These are phyloP conservation scores for Drosophila grimshawi DNA, from an alignment of 1,140 invertebrate genomes.

Conservation along the genomic window DNA sequence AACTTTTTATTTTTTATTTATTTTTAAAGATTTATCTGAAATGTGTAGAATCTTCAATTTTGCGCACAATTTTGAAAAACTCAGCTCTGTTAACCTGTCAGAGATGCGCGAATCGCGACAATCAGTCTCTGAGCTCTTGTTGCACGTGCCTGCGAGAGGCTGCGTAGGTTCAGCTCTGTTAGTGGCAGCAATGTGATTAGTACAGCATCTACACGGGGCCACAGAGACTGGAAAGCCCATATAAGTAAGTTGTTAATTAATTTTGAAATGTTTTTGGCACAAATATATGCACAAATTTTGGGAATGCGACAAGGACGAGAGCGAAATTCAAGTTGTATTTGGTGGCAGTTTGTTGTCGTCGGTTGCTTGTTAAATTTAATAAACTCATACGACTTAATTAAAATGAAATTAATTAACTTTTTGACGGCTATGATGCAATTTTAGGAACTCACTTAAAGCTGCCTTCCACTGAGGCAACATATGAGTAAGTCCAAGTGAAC, in stretches of 20 bases:
- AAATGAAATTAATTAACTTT: conserved; percentile 73
- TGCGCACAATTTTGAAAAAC: no score
- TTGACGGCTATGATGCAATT: conserved; percentile 24
- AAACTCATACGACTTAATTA: conserved; percentile 69
- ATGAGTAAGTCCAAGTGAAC: neutral
- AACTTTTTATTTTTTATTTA: no score
- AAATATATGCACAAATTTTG: conserved; percentile 16
- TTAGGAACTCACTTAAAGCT: conserved; percentile 18
- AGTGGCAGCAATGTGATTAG: conserved; percentile 17
- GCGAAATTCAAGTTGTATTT: conserved; percentile 8
- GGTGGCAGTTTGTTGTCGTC: conserved; percentile 33
- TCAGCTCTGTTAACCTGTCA: no score
- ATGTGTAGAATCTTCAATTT: no score
- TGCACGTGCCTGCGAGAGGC: neutral
- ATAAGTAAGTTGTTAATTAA: conserved; percentile 76
- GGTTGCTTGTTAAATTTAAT: conserved; percentile 60
- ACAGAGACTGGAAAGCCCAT: conserved; percentile 34
- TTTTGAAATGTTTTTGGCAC: conserved; percentile 60
- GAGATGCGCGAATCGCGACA: neutral
- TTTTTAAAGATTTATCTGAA: no score
- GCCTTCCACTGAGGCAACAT: conserved; percentile 11
- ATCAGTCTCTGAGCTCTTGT: neutral
- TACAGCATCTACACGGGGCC: neutral
- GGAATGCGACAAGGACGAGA: conserved; percentile 9
- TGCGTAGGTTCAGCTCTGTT: conserved; percentile 1